Conservation (phyloP, 2,888 invertebrate species). For the Lissonota sp. region DNA sequence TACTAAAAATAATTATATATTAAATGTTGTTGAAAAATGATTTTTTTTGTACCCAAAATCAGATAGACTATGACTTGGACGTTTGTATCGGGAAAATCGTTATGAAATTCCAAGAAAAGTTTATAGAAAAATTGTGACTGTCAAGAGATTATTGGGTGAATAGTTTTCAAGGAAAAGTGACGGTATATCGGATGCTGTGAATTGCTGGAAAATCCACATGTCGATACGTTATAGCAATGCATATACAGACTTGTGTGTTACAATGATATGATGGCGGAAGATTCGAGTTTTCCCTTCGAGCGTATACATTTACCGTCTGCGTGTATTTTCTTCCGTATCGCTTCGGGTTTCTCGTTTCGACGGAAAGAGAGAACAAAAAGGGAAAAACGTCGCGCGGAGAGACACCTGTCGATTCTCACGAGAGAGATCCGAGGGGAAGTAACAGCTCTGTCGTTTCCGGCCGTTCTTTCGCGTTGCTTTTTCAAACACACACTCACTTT, state of each 20-base stretch:
- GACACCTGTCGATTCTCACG: conserved; percentile 64
- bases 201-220: conserved; percentile 42
- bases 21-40: neutral
- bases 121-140: conserved; percentile 22
- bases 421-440: conserved; percentile 18
- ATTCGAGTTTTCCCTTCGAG: neutral
- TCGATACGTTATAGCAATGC: conserved; percentile 11
- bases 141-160: conserved; percentile 36
- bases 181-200: conserved; percentile 47
- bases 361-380: neutral
- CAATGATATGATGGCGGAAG: neutral
- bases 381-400: conserved; percentile 32
- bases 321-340: conserved; percentile 33
- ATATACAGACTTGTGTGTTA: neutral
- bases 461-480: conserved; percentile 45
- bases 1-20: too few relatives aligned
- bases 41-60: neutral
- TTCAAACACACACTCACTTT: neutral
- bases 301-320: conserved; percentile 16
- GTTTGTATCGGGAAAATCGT: neutral
- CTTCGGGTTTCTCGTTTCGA: conserved; percentile 22
- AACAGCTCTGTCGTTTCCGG: conserved; percentile 54
- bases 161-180: conserved; percentile 37
- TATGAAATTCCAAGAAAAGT: neutral
- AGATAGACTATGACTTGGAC: neutral